Evolutionary conservation across 2,113 vertebrate genomes (phyloP).

Genomic region (Zosterops borbonicus): DNA sequence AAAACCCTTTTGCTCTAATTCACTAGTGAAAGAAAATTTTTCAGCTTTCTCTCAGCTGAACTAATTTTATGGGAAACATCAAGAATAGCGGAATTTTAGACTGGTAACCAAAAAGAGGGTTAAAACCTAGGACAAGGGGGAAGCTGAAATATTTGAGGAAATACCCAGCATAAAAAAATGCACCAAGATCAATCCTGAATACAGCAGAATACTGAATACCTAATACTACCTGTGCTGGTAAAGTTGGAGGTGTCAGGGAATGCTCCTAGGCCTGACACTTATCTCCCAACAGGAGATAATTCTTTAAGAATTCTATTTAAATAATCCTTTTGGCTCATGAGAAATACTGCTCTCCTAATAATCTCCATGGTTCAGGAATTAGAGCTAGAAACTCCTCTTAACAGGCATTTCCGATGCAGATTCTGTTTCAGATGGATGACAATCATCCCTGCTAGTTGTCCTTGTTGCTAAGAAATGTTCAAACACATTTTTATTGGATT

Average conservation of each 20-base stretch:
- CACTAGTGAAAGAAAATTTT: background rate
- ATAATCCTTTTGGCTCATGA: background rate
- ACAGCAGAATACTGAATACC: background rate
- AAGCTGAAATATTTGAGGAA: background rate
- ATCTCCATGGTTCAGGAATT: background rate
- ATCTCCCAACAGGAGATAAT: background rate
- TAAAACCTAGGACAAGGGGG: background rate
- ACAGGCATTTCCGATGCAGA: background rate
- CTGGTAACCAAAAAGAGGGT: background rate
- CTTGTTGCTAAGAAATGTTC: background rate
- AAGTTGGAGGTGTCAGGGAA: background rate
- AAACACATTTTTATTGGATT: background rate
- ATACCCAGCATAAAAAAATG: background rate
- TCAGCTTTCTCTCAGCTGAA: background rate
- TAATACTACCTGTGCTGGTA: background rate
- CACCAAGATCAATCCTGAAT: background rate
- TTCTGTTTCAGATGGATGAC: background rate
- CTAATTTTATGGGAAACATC: background rate
- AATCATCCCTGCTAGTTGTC: background rate
- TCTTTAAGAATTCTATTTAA: background rate
- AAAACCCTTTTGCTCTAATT: background rate
- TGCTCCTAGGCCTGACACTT: background rate
- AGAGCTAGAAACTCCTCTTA: background rate
- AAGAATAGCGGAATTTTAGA: background rate
- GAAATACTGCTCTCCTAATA: background rate